Base-by-base conservation (phyloP, 2,113 vertebrate genomes). In the Hiodon tergisus region DNA sequence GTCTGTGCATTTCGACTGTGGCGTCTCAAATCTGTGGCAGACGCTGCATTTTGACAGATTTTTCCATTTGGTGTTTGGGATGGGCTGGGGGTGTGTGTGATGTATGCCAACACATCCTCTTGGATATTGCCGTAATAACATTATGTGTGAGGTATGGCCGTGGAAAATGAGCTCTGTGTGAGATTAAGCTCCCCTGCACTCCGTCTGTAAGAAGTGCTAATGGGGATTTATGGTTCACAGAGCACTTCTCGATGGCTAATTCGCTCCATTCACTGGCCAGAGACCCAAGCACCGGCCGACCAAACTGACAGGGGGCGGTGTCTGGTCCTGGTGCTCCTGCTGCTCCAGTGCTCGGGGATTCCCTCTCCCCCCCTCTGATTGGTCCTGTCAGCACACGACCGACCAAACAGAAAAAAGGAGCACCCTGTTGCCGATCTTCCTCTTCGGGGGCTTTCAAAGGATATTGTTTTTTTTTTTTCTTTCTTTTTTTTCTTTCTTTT, bases 131-230 rank as follows among this genome's bases (percentile, higher is more conserved):
- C 54, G 10, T 57, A 57, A 10, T 10, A 57, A 10, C 10, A 2
- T 57, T 10, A 57, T 5, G 54, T 57, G 10, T 57, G 10, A 57
- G 54, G 10, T 10, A 63, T 47, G 3, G 17, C 0, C 11, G 5
- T 31, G 7, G 9, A 17, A 71, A 71, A 57, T 71, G 17, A 16
- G 17, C 9, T 31, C 16, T 63, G 10, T 63, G 16, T 9, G 61
- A 8, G 7, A 14, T 63, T 9, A 16, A 31, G 66, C 83, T 78
- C 65, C 47, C 62, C 67, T 62, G 65, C 69, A 68, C 54, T 16
- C 60, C 14, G 6, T 4, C 59, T 48, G 58, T 46, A 4, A 9
- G 7, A 46, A 54, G 48, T 48, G 5, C 13, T 48, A 16, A 63
- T 6, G 51, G 51, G 51, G 13, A 47, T 76, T 71, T 55, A 63